phyloP scores from a whole-genome alignment of 2,113 vertebrate species.

The Nyctibius bracteatus region DNA sequence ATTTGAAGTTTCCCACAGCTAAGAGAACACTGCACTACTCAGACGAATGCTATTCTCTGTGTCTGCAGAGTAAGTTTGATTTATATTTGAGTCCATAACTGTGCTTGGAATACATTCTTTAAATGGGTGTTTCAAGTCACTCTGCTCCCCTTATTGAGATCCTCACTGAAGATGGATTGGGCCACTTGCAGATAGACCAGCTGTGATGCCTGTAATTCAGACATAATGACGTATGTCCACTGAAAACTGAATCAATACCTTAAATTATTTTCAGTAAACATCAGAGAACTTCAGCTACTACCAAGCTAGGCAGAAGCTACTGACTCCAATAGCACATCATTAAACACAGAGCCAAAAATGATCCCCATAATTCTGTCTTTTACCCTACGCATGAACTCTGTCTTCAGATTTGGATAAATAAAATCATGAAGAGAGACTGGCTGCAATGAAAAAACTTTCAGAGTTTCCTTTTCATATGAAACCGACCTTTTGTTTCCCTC shows the following conservation, averaged over 20 bases:
- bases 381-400: background rate
- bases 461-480: background rate
- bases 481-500: background rate
- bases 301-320: background rate
- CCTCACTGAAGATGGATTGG: background rate
- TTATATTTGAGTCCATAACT: background rate
- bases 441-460: background rate
- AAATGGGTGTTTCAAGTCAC: background rate
- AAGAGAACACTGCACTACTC: background rate
- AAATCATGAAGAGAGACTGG: background rate
- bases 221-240: background rate
- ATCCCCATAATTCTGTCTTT: background rate
- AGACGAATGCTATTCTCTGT: background rate
- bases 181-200: background rate
- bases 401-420: background rate
- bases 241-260: background rate
- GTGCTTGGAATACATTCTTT: background rate
- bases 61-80: background rate
- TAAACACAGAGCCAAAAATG: background rate
- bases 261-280: background rate
- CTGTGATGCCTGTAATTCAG: background rate
- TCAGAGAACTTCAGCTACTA: background rate
- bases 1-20: slow-evolving; percentile 3
- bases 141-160: background rate
- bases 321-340: background rate